phyloP scores from a whole-genome alignment of 1,140 invertebrate species.

The Drosophila subobscura region DNA sequence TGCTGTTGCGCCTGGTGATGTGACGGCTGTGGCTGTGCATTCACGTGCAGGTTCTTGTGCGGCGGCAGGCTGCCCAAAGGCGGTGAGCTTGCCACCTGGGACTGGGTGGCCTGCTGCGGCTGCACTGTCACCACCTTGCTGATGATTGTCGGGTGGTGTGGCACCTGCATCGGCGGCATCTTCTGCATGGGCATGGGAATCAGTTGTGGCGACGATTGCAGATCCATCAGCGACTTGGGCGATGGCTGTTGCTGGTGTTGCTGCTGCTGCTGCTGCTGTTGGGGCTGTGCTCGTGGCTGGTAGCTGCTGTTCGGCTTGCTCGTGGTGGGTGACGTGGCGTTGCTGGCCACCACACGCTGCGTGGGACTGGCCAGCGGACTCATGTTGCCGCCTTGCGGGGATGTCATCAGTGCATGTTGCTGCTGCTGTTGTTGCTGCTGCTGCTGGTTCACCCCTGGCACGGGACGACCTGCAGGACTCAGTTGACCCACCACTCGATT shows the following conservation, averaged over 20 bases:
- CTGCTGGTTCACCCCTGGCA: slow-evolving; percentile 24
- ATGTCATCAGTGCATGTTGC: slow-evolving; percentile 44
- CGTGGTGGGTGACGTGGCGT: slow-evolving; percentile 48
- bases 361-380: slow-evolving; percentile 71
- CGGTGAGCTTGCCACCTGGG: slow-evolving; percentile 58
- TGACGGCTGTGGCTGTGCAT: slow-evolving; percentile 53
- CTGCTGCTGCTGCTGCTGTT: slow-evolving; percentile 21
- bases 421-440: slow-evolving; percentile 40
- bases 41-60: slow-evolving; percentile 60
- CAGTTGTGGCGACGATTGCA: slow-evolving; percentile 59
- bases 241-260: slow-evolving; percentile 34
- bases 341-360: slow-evolving; percentile 33
- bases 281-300: slow-evolving; percentile 28
- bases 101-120: slow-evolving; percentile 74
- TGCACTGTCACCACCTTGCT: slow-evolving; percentile 79
- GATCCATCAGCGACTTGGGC: slow-evolving; percentile 62
- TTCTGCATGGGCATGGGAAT: slow-evolving; percentile 71
- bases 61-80: slow-evolving; percentile 66
- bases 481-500: slow-evolving; percentile 51
- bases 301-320: slow-evolving; percentile 57
- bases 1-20: slow-evolving; percentile 47
- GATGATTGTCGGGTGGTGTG: slow-evolving; percentile 77
- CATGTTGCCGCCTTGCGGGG: slow-evolving; percentile 48
- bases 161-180: slow-evolving; percentile 65
- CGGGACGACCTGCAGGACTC: slow-evolving; percentile 53